Conservation (phyloP, 2,888 invertebrate genomes). For the Miltochrista miniata region DNA sequence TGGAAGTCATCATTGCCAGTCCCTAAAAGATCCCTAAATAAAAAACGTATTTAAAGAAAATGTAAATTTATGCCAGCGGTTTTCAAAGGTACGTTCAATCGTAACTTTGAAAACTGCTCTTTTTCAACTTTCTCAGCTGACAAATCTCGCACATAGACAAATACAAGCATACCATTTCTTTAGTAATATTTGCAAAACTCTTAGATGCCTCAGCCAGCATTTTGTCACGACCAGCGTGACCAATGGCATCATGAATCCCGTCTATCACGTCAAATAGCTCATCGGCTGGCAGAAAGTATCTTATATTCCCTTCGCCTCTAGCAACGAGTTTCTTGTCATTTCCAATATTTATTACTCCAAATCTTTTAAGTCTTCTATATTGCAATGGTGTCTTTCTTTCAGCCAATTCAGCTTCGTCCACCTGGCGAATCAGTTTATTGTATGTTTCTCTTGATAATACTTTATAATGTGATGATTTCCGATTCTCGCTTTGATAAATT, state of each 20-base stretch:
- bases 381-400: conserved; percentile 10
- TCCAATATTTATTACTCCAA: conserved; percentile 5
- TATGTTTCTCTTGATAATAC: conserved; percentile 11
- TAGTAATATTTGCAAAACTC: conserved; percentile 37
- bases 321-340: conserved; percentile 9
- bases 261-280: conserved; percentile 25
- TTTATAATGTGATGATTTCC: conserved; percentile 8
- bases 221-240: conserved; percentile 42
- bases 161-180: conserved; percentile 33
- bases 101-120: conserved; percentile 19
- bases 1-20: too few species aligned
- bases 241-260: conserved; percentile 34
- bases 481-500: conserved; percentile 6
- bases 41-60: too few species aligned
- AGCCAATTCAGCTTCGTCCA: conserved; percentile 6
- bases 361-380: conserved; percentile 11
- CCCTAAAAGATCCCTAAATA: too few species aligned
- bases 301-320: conserved; percentile 3
- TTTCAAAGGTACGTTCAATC: not conserved
- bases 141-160: conserved; percentile 34
- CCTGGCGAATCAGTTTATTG: conserved; percentile 3
- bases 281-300: conserved; percentile 12
- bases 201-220: conserved; percentile 24
- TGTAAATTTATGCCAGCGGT: too few species aligned
- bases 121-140: conserved; percentile 38